Conservation (phyloP, 2,113 vertebrate genomes). For the Benitochromis conjunctus region DNA sequence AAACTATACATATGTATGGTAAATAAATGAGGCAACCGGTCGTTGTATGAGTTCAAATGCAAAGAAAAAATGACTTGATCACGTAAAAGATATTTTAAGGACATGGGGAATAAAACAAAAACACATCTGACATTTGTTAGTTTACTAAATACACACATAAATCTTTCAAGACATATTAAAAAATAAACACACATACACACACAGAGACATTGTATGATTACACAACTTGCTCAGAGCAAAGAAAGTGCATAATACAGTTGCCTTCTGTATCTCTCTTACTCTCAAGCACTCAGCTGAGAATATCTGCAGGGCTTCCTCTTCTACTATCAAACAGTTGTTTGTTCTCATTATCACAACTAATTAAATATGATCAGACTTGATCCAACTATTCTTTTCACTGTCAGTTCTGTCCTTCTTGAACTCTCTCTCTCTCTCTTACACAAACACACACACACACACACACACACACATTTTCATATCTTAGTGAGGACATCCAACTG, state of each 20-base stretch:
- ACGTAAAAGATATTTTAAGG: background rate
- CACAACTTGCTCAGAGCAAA: slow-evolving; percentile 15
- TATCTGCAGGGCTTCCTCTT: slow-evolving; percentile 48
- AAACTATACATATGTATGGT: background rate
- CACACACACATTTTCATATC: background rate
- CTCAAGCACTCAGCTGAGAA: slow-evolving; percentile 11
- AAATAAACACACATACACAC: background rate
- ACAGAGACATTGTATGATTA: background rate
- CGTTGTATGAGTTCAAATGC: background rate
- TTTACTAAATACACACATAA: background rate
- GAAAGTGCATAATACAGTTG: slow-evolving; percentile 25
- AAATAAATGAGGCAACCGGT: background rate
- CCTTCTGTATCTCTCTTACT: slow-evolving; percentile 3
- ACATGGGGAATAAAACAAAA: background rate
- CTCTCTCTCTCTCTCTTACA: background rate
- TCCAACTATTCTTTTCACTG: slow-evolving; percentile 3
- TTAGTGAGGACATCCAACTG: background rate
- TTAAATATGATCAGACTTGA: slow-evolving; percentile 60
- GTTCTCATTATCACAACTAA: slow-evolving; percentile 65
- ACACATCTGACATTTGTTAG: background rate
- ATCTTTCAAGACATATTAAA: background rate
- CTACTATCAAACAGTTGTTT: slow-evolving; percentile 61
- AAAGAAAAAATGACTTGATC: background rate
- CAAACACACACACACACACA: background rate
- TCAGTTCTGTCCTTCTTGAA: background rate